Percentiles rank a stretch among this genome's conserved stretches.
Evolutionary conservation across 2,113 vertebrate genomes (phyloP).

Genomic region (Tringa solitaria): DNA sequence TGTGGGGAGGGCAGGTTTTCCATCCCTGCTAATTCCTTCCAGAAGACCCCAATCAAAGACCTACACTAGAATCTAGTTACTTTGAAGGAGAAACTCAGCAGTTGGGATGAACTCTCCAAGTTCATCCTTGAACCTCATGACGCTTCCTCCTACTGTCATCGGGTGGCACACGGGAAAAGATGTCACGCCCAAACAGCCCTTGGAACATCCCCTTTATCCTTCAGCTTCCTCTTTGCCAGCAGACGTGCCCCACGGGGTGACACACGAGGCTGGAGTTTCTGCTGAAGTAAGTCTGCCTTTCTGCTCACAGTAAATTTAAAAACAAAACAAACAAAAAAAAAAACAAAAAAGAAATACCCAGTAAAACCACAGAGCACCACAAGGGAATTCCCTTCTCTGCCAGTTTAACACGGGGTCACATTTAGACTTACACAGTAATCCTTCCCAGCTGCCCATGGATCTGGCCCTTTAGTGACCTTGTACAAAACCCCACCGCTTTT

Average conservation of each 20-base stretch:
- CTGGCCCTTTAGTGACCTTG: background rate
- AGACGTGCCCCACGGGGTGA: background rate
- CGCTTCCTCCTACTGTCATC: background rate
- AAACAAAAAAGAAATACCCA: background rate
- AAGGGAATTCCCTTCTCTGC: slow-evolving; percentile 29
- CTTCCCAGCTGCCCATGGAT: background rate
- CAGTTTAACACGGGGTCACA: slow-evolving; percentile 2
- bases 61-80: background rate
- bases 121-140: background rate
- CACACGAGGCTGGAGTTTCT: background rate
- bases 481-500: background rate
- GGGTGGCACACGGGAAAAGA: background rate
- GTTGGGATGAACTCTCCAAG: background rate
- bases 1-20: background rate
- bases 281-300: background rate
- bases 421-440: background rate
- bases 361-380: slow-evolving; percentile 4
- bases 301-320: background rate
- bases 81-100: background rate
- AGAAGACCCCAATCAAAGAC: background rate
- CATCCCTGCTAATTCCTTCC: background rate
- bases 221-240: background rate
- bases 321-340: background rate
- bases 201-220: background rate
- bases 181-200: background rate